Percentiles rank a stretch among this genome's conserved stretches.
Evolutionary conservation across 2,888 invertebrate genomes (phyloP).

Genomic region (Drosophila monieri): DNA sequence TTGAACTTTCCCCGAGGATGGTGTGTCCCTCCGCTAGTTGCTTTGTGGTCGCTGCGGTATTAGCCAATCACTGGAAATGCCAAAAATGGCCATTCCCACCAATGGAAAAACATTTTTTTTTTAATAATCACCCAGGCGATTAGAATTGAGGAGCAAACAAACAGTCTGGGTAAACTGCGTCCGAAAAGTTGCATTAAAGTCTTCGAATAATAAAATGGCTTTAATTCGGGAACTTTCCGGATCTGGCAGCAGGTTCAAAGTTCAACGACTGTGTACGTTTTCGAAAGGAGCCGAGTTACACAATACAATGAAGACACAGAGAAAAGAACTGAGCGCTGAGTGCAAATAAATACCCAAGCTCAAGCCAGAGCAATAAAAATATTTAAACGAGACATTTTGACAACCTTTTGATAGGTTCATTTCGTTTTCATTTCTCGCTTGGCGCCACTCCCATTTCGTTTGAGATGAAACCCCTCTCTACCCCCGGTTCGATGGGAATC

Average conservation of each 20-base stretch:
- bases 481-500: conserved; percentile 63
- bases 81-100: conserved; percentile 27
- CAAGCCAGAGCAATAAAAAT: conserved; percentile 71
- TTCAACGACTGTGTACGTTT: conserved; percentile 70
- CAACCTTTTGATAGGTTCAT: conserved; percentile 79
- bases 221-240: conserved; percentile 31
- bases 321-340: conserved; percentile 6
- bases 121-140: conserved; percentile 18
- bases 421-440: conserved; percentile 48
- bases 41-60: conserved; percentile 40
- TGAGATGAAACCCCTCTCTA: conserved; percentile 27
- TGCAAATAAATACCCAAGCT: conserved; percentile 69
- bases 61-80: conserved; percentile 61
- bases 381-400: conserved; percentile 80
- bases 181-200: conserved; percentile 9
- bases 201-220: conserved; percentile 32
- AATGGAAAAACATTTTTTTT: conserved; percentile 33
- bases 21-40: conserved; percentile 12
- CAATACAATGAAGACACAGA: conserved; percentile 59
- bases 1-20: conserved; percentile 55
- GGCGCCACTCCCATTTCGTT: conserved; percentile 41
- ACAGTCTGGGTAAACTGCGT: conserved; percentile 10
- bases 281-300: conserved; percentile 61
- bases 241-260: conserved; percentile 66
- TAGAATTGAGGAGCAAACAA: background rate